Percentiles rank a stretch among this genome's conserved stretches.
These are phyloP conservation scores for Hydrolagus affinis DNA, from an alignment of 2,113 vertebrate genomes.

Conservation along the genomic window DNA sequence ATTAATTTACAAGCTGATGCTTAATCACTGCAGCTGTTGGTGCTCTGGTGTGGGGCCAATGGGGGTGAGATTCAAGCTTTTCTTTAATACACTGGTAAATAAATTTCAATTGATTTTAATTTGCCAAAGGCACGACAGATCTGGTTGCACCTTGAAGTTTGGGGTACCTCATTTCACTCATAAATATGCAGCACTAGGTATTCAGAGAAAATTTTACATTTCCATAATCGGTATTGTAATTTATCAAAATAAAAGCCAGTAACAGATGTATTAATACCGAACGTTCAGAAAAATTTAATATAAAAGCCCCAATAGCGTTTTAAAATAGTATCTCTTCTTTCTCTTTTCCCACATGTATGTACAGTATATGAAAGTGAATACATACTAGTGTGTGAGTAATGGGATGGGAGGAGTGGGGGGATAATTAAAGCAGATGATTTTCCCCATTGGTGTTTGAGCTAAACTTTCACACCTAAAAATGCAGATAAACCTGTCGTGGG, in stretches of 20 bases:
- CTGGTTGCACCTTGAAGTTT: slow-evolving; percentile 1
- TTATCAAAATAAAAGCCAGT: slow-evolving; percentile 21
- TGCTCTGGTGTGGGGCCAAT: neutral
- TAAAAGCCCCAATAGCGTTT: too few relatives aligned
- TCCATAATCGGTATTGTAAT: slow-evolving; percentile 11
- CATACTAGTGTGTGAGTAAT: too few relatives aligned
- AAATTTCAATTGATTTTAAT: slow-evolving; percentile 32
- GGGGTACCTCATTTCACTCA: neutral
- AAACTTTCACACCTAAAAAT: too few relatives aligned
- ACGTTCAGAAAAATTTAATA: too few relatives aligned
- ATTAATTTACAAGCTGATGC: slow-evolving; percentile 30
- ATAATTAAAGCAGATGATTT: too few relatives aligned
- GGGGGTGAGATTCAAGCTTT: neutral
- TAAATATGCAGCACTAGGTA: slow-evolving; percentile 20
- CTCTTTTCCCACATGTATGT: too few relatives aligned
- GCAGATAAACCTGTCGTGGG: too few relatives aligned
- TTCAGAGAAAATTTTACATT: slow-evolving; percentile 29
- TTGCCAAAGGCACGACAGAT: slow-evolving; percentile 19
- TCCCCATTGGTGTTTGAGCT: too few relatives aligned
- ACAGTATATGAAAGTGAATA: too few relatives aligned
- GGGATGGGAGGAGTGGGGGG: too few relatives aligned
- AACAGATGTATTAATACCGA: neutral
- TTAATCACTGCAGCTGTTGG: slow-evolving; percentile 26
- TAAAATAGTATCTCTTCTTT: too few relatives aligned
- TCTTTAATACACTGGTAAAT: slow-evolving; percentile 28